Base-by-base conservation (phyloP, 1,140 invertebrate genomes). In the Cotesia chilonis region DNA sequence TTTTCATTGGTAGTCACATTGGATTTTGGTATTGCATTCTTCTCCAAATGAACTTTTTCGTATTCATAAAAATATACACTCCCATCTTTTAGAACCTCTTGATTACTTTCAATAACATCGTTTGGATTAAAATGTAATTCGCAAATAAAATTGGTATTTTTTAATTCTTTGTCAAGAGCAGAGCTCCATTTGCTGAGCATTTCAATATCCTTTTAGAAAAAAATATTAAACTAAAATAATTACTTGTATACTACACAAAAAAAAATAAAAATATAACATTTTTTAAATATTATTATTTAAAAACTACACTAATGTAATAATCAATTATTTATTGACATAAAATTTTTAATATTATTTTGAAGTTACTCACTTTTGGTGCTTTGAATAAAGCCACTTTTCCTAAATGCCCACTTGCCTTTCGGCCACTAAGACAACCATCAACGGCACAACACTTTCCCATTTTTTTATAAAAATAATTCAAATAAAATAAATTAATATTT, bases 51-150 rank as follows among this genome's bases (percentile, higher is more conserved):
- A 64, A 64, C 35, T 64, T 64, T 64, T 10, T 64, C 4, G 20
- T 64, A 64, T 64, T 64, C 61, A 64, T 64, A 64, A 4, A 64
- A 4, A 10, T 64, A 63, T 17, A 63, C 14, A 63, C 61, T 63
- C 4, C 61, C 61, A 63, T 63, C 61, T 63, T 63, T 63, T 6
- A 63, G 9, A 63, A 63, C 9, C 17, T 63, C 61, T 63, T n/a
- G 14, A 63, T 63, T 10, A 63, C 28, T 63, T 63, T 36, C 37
- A 36, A 37, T 63, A 9, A 63, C 61, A 63, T 63, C 37, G 4
- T 63, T 10, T 63, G 61, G 61, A 63, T 63, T 63, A 63, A 63
- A 63, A 38, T 63, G 61, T 63, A 63, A 63, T 36, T 63, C 61
- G 20, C 61, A 63, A 63, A 63, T 20, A 36, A 63, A 63, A 63